phyloP scores from a whole-genome alignment of 2,888 invertebrate genomes.

The Phyllotreta striolata region DNA sequence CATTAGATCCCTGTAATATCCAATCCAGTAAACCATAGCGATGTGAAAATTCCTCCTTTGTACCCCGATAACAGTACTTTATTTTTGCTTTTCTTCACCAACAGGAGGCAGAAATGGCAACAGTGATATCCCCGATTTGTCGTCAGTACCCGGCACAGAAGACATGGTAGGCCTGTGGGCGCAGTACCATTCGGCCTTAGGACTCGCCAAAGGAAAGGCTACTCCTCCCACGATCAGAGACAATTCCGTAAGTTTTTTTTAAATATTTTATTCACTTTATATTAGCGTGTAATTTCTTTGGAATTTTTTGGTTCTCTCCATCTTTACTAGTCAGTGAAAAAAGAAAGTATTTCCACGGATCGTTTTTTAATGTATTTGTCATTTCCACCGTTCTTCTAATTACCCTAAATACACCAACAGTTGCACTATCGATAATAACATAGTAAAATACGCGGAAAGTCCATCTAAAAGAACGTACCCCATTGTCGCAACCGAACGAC shows the following conservation, averaged over 20 bases:
- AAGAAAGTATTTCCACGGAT: too few species aligned
- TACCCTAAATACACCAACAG: too few species aligned
- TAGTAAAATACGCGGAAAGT: too few species aligned
- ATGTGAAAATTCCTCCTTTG: background rate
- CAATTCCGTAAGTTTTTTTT: constrained; percentile 69
- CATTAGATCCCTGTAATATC: background rate
- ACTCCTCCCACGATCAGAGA: constrained; percentile 68
- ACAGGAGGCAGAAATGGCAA: constrained; percentile 58
- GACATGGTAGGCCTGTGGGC: constrained; percentile 88
- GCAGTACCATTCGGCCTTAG: constrained; percentile 82
- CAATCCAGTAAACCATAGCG: background rate
- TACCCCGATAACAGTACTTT: background rate
- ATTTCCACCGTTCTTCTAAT: too few species aligned
- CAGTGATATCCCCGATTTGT: constrained; percentile 62
- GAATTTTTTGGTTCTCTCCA: too few species aligned
- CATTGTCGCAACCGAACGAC: too few species aligned
- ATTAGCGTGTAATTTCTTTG: too few species aligned
- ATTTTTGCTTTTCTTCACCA: constrained; percentile 34
- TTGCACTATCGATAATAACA: too few species aligned
- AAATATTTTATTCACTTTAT: too few species aligned
- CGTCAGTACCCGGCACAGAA: constrained; percentile 66
- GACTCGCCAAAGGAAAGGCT: constrained; percentile 68
- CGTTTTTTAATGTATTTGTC: too few species aligned
- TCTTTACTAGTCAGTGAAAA: too few species aligned
- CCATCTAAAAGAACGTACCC: too few species aligned